A percentile compares a stretch with the other conserved stretches of the same genome.
phyloP scores from a whole-genome alignment of 2,113 vertebrate genomes.

The Phalacrocorax pelagicus region DNA sequence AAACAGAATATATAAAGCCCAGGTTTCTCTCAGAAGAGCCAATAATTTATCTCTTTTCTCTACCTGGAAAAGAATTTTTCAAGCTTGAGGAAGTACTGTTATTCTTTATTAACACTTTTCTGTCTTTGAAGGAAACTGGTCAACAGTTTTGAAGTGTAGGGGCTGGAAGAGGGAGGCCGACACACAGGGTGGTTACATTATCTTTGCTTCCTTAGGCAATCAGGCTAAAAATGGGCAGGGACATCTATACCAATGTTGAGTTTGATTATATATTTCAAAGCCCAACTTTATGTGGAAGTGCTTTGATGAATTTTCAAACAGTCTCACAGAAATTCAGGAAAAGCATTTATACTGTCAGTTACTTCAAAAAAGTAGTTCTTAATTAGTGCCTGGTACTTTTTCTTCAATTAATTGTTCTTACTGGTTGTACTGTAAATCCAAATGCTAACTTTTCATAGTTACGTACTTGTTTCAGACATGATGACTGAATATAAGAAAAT shows the following conservation, averaged over 20 bases:
- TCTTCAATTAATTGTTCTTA: neutral
- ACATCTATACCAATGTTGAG: neutral
- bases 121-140: neutral
- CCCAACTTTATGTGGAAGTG: neutral
- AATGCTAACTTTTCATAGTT: neutral
- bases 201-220: neutral
- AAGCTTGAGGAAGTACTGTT: neutral
- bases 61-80: neutral
- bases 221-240: neutral
- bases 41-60: neutral
- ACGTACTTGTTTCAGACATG: neutral
- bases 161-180: neutral
- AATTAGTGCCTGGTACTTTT: neutral
- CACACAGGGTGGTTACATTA: neutral
- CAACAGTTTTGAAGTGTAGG: neutral
- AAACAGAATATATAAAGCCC: neutral
- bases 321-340: neutral
- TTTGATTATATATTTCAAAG: neutral
- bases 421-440: neutral
- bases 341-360: neutral
- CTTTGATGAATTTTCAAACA: slow-evolving; percentile 55
- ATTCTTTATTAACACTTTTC: neutral
- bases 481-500: neutral
- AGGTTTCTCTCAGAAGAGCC: neutral
- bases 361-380: neutral